Conservation (phyloP, 2,113 vertebrate species). For the Pomatorhinus ruficollis region DNA sequence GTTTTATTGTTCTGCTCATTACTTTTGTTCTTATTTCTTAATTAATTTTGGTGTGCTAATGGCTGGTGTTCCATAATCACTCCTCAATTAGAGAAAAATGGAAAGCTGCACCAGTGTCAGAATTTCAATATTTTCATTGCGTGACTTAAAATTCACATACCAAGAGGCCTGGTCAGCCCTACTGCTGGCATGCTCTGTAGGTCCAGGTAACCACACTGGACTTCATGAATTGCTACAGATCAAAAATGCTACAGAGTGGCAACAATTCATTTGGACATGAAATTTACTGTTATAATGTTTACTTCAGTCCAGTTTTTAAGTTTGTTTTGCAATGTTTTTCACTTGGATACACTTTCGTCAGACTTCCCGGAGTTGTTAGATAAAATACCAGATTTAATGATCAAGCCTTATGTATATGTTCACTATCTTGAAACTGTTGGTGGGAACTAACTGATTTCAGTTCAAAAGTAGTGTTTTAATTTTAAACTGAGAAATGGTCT, state of each 20-base stretch:
- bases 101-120: not conserved
- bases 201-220: not conserved
- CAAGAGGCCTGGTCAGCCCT: not conserved
- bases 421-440: too few relatives aligned
- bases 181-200: fast-evolving
- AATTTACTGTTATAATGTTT: not conserved
- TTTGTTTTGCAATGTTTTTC: not conserved
- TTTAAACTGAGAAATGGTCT: too few relatives aligned
- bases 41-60: not conserved
- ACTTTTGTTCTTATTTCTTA: not conserved
- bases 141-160: fast-evolving
- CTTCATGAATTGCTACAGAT: not conserved
- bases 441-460: too few relatives aligned
- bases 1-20: not conserved
- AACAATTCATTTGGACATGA: not conserved
- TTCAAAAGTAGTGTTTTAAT: too few relatives aligned
- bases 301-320: not conserved
- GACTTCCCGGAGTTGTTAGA: not conserved
- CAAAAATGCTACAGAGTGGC: not conserved
- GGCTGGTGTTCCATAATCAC: not conserved
- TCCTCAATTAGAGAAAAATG: not conserved
- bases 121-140: not conserved
- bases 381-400: not conserved
- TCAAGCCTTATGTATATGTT: too few relatives aligned
- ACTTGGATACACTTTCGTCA: not conserved